These are phyloP conservation scores for Drosophila ezoana DNA, from an alignment of 2,888 invertebrate species.

Conservation along the genomic window DNA sequence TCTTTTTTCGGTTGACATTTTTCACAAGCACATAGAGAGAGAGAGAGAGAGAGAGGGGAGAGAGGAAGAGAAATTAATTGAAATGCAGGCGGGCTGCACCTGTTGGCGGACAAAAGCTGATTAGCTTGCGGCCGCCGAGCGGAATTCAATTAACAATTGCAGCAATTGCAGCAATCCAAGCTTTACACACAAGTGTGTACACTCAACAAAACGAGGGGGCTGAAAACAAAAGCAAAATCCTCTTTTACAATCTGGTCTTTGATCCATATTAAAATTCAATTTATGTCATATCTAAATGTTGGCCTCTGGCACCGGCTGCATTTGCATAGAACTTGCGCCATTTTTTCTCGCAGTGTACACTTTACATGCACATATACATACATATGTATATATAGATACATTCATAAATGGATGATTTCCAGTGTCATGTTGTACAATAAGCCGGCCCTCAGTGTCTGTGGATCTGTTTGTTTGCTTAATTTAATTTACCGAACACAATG, in stretches of 20 bases:
- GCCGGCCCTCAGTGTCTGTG: constrained; percentile 41
- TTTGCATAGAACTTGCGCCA: background rate
- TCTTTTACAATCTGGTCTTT: no score
- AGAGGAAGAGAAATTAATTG: constrained; percentile 41
- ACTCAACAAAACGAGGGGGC: constrained; percentile 10
- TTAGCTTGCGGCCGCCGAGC: constrained; percentile 47
- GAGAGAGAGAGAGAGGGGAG: background rate
- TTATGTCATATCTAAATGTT: background rate
- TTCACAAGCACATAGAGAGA: constrained; percentile 40
- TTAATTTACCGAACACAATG: constrained; percentile 69
- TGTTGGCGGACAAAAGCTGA: constrained; percentile 63
- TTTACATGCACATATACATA: background rate
- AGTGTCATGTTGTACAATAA: constrained; percentile 53
- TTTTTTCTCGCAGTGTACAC: constrained; percentile 37
- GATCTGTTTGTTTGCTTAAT: constrained; percentile 71
- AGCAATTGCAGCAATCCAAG: constrained; percentile 27
- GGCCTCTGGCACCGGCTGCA: background rate
- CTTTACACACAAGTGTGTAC: constrained; percentile 12
- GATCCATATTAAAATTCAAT: background rate
- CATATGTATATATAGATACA: background rate
- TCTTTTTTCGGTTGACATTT: constrained; percentile 23
- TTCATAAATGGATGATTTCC: constrained; percentile 56
- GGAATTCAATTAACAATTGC: constrained; percentile 50
- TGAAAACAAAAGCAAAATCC: no score
- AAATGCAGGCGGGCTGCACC: constrained; percentile 53